A percentile compares a stretch with the other conserved stretches of the same genome.
Evolutionary conservation across 2,888 invertebrate genomes (phyloP).

Genomic region (Slavum lentiscoides): DNA sequence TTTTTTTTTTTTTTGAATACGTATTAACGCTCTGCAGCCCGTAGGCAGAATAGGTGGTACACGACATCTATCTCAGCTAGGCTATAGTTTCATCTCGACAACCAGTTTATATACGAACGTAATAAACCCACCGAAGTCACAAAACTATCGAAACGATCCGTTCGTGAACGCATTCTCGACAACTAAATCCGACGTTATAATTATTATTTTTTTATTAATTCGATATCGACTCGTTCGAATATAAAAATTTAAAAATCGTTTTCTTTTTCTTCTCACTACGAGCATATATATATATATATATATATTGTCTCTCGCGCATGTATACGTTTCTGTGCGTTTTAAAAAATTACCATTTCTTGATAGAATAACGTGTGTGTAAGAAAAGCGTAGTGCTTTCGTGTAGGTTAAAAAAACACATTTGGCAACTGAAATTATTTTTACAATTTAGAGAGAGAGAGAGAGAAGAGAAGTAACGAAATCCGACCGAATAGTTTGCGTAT

Average conservation of each 20-base stretch:
- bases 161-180: not conserved
- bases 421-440: not conserved
- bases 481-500: not conserved
- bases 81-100: not conserved
- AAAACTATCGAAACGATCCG: no score
- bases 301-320: no score
- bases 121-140: no score
- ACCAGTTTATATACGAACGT: not conserved
- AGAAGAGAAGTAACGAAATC: not conserved
- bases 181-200: not conserved
- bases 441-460: not conserved
- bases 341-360: no score
- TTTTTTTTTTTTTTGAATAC: slow-evolving; percentile 21
- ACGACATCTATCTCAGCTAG: not conserved
- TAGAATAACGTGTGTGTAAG: no score
- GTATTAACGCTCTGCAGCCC: not conserved
- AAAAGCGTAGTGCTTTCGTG: no score
- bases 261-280: no score
- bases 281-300: no score
- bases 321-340: no score
- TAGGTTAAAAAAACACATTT: not conserved
- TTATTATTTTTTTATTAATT: not conserved
- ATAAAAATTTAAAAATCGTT: no score
- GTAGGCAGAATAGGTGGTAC: not conserved
- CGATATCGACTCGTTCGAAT: no score